phyloP scores from a whole-genome alignment of 1,140 invertebrate genomes.

The Battus philenor region DNA sequence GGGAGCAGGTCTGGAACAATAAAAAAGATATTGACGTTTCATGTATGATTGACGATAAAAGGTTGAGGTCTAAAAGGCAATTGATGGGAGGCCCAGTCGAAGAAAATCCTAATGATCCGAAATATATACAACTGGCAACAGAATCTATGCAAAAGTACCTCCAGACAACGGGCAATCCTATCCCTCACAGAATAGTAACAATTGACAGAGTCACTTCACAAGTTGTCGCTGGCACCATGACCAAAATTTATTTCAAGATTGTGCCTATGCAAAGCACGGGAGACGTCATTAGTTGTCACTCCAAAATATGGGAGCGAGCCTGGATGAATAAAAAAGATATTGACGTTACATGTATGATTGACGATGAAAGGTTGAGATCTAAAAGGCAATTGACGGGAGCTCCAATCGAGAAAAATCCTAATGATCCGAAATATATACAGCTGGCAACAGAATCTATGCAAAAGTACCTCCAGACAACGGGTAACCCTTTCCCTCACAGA shows the following conservation, averaged over 20 bases:
- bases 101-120: neutral
- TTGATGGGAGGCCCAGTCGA: neutral
- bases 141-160: conserved; percentile 15
- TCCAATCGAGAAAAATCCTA: neutral
- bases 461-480: conserved; percentile 27
- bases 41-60: conserved; percentile 19
- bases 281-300: conserved; percentile 27
- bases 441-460: neutral
- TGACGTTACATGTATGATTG: conserved; percentile 26
- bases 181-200: conserved; percentile 8
- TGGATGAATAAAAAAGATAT: conserved; percentile 28
- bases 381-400: conserved; percentile 6
- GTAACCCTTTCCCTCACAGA: conserved; percentile 19
- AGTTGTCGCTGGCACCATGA: conserved; percentile 18
- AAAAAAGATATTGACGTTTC: conserved; percentile 27
- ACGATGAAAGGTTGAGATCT: conserved; percentile 12
- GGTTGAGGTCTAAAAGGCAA: neutral
- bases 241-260: conserved; percentile 32
- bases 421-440: neutral
- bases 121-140: conserved; percentile 5
- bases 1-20: conserved; percentile 26
- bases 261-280: conserved; percentile 8
- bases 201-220: conserved; percentile 13
- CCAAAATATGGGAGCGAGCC: conserved; percentile 28
- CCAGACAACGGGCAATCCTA: conserved; percentile 3